Base-by-base conservation (phyloP, 2,888 invertebrate genomes). In the Tridacna gigas region DNA sequence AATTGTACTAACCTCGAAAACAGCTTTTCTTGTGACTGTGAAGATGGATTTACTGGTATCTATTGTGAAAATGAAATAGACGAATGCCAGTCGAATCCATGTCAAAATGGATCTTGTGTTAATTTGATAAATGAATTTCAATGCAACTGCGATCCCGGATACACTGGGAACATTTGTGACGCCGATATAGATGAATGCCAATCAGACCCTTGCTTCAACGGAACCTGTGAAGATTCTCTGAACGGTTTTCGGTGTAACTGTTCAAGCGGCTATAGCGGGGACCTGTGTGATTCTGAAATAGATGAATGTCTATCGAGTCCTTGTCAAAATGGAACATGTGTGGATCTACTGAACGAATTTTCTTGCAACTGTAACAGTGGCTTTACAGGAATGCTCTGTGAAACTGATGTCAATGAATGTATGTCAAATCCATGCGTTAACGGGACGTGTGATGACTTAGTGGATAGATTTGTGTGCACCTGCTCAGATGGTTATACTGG, bases 31-130 rank as follows among this genome's bases (percentile, higher is more conserved):
- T 69, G 69, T 69, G 0, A 5, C 12, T 69, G 69, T 69, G 9
- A 12, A 45, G 69, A 69, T 2, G 69, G 69, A 28, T 69, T 20
- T n/a, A 45, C 45, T 20, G 91, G 91, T 0, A 9, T 11, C 0
- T 47, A 51, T 9, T 91, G 91, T 74, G 84, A 88, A 20, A 56
- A 61, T n/a, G 75, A 88, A 2, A 28, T 74, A 0, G 26, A 74
- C 26, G 60, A 60, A 60, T 74, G 74, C 60, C 2, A 18, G 12
- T 28, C 60, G 9, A 56, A 61, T 26, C 74, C 74, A 56, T 74
- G 61, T 47, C 12, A 5, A 12, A 26, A 67, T 67, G 67, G 67
- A 28, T 28, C 20, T 25, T 67, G 67, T 28, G 25, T 25, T 22
- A 25, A 67, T 37, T 18, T 20, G 28, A 13, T 67, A 15, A 20